phyloP scores from a whole-genome alignment of 2,888 invertebrate genomes.

The Leucania comma region DNA sequence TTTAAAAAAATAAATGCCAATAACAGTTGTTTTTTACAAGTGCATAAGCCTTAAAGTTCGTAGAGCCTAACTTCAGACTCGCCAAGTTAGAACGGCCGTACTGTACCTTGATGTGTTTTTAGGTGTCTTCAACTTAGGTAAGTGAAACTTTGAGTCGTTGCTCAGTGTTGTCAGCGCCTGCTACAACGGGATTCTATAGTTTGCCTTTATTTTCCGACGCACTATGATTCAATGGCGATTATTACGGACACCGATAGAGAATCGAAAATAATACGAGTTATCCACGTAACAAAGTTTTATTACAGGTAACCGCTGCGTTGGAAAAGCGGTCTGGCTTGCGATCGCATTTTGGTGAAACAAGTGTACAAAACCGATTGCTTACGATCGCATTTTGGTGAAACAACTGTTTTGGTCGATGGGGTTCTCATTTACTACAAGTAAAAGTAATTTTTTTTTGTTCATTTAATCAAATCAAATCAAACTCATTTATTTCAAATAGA shows the following conservation, averaged over 20 bases:
- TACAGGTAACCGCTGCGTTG: conserved; percentile 39
- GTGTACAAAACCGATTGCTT: neutral
- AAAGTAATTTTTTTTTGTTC: too few relatives aligned
- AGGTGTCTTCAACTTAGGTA: neutral
- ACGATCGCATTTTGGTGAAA: conserved; percentile 38
- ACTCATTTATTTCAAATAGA: too few relatives aligned
- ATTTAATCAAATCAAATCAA: too few relatives aligned
- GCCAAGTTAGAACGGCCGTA: too few relatives aligned
- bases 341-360: conserved; percentile 37
- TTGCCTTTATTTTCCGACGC: conserved; percentile 73
- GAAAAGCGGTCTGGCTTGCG: conserved; percentile 37
- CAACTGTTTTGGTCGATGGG: conserved; percentile 6
- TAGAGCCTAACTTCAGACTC: too few relatives aligned
- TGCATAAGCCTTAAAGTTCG: too few relatives aligned
- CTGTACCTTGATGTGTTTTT: too few relatives aligned
- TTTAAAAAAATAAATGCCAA: too few relatives aligned
- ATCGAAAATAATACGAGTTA: conserved; percentile 73
- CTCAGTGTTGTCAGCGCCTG: conserved; percentile 71
- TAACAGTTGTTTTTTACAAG: too few relatives aligned
- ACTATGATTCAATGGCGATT: conserved; percentile 77
- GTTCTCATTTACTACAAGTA: neutral
- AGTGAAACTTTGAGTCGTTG: neutral
- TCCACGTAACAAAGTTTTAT: conserved; percentile 52
- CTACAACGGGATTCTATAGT: conserved; percentile 68
- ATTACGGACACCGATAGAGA: conserved; percentile 74